phyloP scores from a whole-genome alignment of 2,888 invertebrate species.

The Aphidoletes aphidimyza region DNA sequence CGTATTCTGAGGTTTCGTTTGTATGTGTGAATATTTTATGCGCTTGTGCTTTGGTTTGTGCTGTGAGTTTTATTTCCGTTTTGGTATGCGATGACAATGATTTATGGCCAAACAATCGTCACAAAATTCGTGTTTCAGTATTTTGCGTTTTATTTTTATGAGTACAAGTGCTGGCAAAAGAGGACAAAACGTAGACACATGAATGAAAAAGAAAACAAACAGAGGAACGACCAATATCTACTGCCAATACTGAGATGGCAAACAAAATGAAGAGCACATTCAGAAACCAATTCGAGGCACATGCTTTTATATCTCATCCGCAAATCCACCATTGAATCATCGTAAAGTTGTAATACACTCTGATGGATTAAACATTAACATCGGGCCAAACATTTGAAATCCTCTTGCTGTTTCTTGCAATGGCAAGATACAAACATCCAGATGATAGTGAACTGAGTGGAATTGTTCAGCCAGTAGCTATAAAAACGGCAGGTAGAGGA shows the following conservation, averaged over 20 bases:
- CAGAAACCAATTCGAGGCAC: neutral
- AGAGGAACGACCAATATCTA: neutral
- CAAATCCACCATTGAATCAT: neutral
- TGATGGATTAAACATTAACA: conserved; percentile 45
- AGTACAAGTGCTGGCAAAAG: neutral
- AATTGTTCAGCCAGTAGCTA: conserved; percentile 9
- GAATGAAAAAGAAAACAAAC: conserved; percentile 13
- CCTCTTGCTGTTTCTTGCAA: neutral
- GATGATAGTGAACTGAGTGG: too few relatives aligned
- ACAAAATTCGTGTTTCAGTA: conserved; percentile 8
- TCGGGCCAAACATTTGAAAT: neutral
- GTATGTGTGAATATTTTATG: neutral
- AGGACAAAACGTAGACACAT: neutral
- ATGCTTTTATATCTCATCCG: neutral
- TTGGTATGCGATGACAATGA: conserved; percentile 2
- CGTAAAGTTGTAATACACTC: conserved; percentile 11
- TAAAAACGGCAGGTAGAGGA: conserved; percentile 14
- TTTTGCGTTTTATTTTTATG: neutral
- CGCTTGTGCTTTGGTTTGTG: too few relatives aligned
- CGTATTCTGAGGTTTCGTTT: conserved; percentile 1
- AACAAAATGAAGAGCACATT: neutral
- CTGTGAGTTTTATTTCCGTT: neutral
- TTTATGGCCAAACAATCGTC: conserved; percentile 46
- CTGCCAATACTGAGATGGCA: neutral
- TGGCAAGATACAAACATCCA: too few relatives aligned